phyloP scores from a whole-genome alignment of 2,888 invertebrate species.

The Archips crataeganus region DNA sequence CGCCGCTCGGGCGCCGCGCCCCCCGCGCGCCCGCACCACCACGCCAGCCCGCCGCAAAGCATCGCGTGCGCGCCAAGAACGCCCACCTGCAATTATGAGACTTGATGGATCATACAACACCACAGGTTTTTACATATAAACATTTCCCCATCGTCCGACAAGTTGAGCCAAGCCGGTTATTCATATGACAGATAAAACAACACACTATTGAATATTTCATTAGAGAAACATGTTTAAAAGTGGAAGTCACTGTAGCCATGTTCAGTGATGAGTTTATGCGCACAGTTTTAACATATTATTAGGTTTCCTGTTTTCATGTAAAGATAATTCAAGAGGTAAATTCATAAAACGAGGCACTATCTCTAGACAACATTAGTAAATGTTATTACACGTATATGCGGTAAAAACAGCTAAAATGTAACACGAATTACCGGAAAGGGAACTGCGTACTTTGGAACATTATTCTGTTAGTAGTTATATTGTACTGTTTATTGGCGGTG shows the following conservation, averaged over 20 bases:
- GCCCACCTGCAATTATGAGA: constrained; percentile 72
- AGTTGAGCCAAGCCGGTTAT: not conserved
- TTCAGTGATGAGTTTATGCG: not conserved
- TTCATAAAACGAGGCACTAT: not conserved
- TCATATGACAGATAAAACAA: not conserved
- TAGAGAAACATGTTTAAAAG: not conserved
- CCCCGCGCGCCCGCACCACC: constrained; percentile 81
- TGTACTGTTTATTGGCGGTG: no score
- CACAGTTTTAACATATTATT: not conserved
- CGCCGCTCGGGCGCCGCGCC: constrained; percentile 86
- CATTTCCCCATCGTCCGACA: not conserved
- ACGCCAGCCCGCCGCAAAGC: constrained; percentile 77
- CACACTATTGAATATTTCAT: not conserved
- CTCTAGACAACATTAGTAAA: not conserved
- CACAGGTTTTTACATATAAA: not conserved
- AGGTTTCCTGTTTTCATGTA: not conserved
- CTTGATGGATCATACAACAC: constrained; percentile 2
- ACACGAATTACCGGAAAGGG: not conserved
- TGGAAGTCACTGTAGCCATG: no score
- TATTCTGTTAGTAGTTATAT: no score
- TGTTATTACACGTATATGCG: not conserved
- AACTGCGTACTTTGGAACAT: no score
- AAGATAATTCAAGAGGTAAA: not conserved
- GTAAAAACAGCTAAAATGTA: not conserved
- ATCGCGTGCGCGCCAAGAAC: constrained; percentile 87